Base-by-base conservation (phyloP, 2,797 vertebrate genomes). In the Chloroceryle amazona region DNA sequence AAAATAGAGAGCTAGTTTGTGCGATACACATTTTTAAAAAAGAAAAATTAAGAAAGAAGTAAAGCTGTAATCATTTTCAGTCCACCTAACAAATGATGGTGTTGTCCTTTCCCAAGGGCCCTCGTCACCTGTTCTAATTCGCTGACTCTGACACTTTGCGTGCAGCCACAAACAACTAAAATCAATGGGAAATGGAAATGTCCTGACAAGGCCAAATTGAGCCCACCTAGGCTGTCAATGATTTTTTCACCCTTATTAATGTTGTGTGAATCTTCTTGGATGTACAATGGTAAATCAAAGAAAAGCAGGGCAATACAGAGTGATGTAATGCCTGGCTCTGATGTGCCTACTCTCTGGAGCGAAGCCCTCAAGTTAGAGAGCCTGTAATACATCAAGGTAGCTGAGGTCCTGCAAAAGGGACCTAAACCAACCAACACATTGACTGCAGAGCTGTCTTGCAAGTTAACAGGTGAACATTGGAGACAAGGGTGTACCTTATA, bases 101-200 rank as follows among this genome's bases (percentile, higher is more conserved):
- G 47, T 0, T 46, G 39, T 29, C 65, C 66, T 76, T 72, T 88
- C 80, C 85, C 85, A 88, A 79, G 87, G 82, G 91, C 33, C 33
- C 54, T 82, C 73, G 57, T 81, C 88, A 74, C 94, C 79, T 89
- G 72, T 74, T 93, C 55, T 93, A 76, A 95, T 63, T 91, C 8
- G 21, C 82, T 94, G 82, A 39, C 72, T 80, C 75, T 86, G 72
- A 86, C 54, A 70, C 78, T 90, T 84, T 3, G 55, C 1, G 3
- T 63, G 67, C 73, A 67, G 67, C 90, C 67, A 55, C 15, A 4
- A 84, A 76, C 76, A 88, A 60, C 73, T 51, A 23, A 93, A 92
- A 96, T 97, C 90, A 74, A 76, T 92, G 63, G 88, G 47, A 80
- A 96, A 94, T 94, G 90, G 93, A 93, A 95, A 90, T 57, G 71